Evolutionary conservation across 2,797 vertebrate genomes (phyloP), one percentile per base, ranked within the genome.

Genomic region (Bovichtus variegatus): DNA sequence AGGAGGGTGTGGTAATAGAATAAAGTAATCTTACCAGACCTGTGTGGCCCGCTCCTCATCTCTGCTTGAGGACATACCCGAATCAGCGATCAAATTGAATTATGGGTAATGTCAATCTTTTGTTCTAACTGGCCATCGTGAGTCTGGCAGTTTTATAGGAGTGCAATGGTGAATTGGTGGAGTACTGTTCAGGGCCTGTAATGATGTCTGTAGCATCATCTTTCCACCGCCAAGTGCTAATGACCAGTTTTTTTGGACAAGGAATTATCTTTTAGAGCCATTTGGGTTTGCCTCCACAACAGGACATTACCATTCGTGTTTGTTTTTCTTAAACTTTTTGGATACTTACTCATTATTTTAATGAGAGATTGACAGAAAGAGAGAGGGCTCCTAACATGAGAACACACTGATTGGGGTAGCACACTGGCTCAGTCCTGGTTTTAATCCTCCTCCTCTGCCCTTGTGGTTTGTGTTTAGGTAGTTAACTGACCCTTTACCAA

Each of bases 161-260:
- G 1, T 60, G 10, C n/a, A n/a, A n/a, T n/a, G n/a, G n/a, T n/a
- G n/a, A n/a, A n/a, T n/a, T n/a, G n/a, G n/a, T n/a, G n/a, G n/a
- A n/a, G n/a, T n/a, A n/a, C n/a, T n/a, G n/a, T n/a, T n/a, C n/a
- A n/a, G n/a, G n/a, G n/a, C n/a, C n/a, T n/a, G n/a, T 77, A 61
- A 75, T 75, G 53, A 80, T 70, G 46, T 70, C 66, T 58, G 21
- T 74, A 40, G 40, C 50, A 65, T 21, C 61, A 50, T 58, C 57
- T 40, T 54, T 41, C 34, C 21, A 16, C 63, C 57, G 86, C 82
- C 80, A 78, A 71, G 38, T 67, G 60, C 69, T 81, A 80, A 82
- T 85, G 59, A 77, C 76, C 65, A 62, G 44, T 76, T 74, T 81
- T n/a, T 31, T 77, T 79, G 82, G 67, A 78, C 8, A 34, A 81